Evolutionary conservation across 1,140 invertebrate genomes (phyloP).

Genomic region (Tetranychus urticae): DNA sequence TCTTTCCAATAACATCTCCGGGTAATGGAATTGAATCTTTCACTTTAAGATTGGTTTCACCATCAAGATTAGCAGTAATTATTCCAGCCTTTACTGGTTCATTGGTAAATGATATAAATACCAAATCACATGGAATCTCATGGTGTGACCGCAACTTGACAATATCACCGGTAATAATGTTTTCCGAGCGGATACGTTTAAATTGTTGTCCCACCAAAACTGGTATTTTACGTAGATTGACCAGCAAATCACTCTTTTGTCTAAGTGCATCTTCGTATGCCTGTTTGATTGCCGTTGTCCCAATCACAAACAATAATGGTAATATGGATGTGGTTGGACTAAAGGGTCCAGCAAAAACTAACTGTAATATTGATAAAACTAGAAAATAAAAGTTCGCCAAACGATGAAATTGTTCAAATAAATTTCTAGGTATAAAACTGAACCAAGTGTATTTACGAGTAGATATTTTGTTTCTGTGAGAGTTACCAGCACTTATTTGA

Average conservation of each 20-base stretch:
- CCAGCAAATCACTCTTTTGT: constrained; percentile 63
- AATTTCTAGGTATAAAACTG: constrained; percentile 83
- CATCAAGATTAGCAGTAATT: constrained; percentile 94
- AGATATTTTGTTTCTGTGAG: neutral
- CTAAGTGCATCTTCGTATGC: constrained; percentile 79
- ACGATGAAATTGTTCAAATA: constrained; percentile 90
- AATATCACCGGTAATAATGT: constrained; percentile 64
- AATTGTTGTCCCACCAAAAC: constrained; percentile 73
- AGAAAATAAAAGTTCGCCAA: constrained; percentile 96
- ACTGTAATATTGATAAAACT: constrained; percentile 82
- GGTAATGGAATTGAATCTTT: neutral
- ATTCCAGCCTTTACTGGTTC: constrained; percentile 72
- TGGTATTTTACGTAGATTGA: constrained; percentile 74
- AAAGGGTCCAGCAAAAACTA: constrained; percentile 55
- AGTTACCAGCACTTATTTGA: no score
- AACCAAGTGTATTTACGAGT: constrained; percentile 58
- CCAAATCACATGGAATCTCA: constrained; percentile 79
- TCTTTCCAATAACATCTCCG: no score
- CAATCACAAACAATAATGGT: constrained; percentile 75
- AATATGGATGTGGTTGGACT: constrained; percentile 44
- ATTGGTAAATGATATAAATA: constrained; percentile 47
- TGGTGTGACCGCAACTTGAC: constrained; percentile 90
- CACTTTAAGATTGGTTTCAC: constrained; percentile 86
- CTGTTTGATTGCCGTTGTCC: constrained; percentile 90
- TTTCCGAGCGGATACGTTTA: constrained; percentile 62